Base-by-base conservation (phyloP, 2,113 vertebrate genomes). In the Chrysemys picta region DNA sequence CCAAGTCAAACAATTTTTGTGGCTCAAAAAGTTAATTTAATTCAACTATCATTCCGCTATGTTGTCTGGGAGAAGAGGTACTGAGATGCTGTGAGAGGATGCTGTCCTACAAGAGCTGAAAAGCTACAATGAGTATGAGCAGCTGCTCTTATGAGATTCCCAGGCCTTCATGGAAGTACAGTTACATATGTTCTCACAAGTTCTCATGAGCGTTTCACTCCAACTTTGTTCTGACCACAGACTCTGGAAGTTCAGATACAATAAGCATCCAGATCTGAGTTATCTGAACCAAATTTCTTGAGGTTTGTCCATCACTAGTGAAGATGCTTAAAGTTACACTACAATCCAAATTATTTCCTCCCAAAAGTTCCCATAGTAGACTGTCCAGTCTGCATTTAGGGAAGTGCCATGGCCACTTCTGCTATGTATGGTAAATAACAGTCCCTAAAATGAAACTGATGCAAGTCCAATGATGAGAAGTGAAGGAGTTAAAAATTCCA, bases 401-500 rank as follows among this genome's bases (percentile, higher is more conserved):
- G 65, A 78, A 47, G 25, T 47, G 25, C 25, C 25, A 78, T 76
- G 38, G 6, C 69, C 21, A 10, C 10, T 27, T 45, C 31, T 82
- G 82, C 80, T 84, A 50, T 1, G 3, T 42, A 11, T 38, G 82
- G 49, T 54, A 86, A 94, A 85, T 69, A 89, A 50, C 82, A 91
- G 2, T 53, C 9, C 10, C 24, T 85, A 79, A 38, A 80, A 38
- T 49, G 82, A 84, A 85, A 90, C 6, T 56, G 80, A 75, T 88
- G 87, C 56, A 53, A 82, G 56, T 72, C 91, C 59, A 84, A 54
- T 35, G 90, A 95, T 86, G 89, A 78, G 95, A 78, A 88, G 69
- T 19, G 75, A 94, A 96, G 72, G 96, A 93, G 96, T 96, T 98
- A 97, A 97, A 95, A 88, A 65, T 96, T 96, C 91, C 93, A 78